phyloP scores from a whole-genome alignment of 2,113 vertebrate species.

The Petromus typicus region DNA sequence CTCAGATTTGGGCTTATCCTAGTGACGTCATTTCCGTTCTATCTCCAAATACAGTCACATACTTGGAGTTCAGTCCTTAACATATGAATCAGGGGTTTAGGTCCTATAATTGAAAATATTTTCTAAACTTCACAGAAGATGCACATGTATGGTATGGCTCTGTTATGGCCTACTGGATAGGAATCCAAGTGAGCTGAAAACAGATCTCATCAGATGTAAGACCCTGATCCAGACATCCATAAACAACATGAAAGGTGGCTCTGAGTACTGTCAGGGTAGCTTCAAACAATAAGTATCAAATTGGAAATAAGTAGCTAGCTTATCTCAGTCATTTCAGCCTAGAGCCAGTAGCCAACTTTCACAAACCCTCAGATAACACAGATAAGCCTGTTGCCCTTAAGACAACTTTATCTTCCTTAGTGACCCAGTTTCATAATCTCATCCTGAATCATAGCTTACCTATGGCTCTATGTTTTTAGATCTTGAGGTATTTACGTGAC shows the following conservation, averaged over 20 bases:
- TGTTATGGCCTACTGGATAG: background rate
- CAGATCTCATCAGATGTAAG: background rate
- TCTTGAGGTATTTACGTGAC: background rate
- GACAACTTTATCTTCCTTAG: background rate
- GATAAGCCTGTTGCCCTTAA: background rate
- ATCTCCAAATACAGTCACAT: background rate
- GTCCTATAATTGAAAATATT: slow-evolving; percentile 22
- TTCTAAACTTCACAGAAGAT: background rate
- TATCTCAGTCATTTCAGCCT: background rate
- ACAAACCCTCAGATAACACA: background rate
- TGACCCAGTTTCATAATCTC: slow-evolving; percentile 10
- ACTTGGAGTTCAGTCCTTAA: background rate
- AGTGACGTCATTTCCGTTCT: background rate
- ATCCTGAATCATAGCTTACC: background rate
- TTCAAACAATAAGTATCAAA: background rate
- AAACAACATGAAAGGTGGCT: background rate
- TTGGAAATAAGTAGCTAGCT: background rate
- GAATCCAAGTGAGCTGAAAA: background rate
- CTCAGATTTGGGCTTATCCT: background rate
- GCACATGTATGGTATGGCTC: background rate
- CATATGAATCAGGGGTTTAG: background rate
- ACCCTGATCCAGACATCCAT: background rate
- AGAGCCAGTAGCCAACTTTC: background rate
- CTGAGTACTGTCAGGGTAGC: background rate
- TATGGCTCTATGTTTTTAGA: background rate